Evolutionary conservation across 2,797 vertebrate species (phyloP).

Genomic region (Meriones psammophilus): DNA sequence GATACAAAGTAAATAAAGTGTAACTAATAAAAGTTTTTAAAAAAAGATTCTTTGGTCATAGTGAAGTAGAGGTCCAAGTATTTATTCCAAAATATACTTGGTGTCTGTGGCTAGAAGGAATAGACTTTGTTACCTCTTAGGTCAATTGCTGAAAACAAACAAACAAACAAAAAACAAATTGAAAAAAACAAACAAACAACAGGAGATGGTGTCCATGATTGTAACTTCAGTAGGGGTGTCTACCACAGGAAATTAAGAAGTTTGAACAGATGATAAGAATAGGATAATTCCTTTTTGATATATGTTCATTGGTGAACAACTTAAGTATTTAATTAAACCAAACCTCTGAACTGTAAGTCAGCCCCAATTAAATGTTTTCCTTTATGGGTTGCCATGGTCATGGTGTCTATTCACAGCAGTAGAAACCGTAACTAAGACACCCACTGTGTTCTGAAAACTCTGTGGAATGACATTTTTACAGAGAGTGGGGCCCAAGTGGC

Average conservation of each 20-base stretch:
- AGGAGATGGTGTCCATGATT: not conserved
- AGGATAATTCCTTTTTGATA: not conserved
- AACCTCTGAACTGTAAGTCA: too few species aligned
- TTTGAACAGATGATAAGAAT: not conserved
- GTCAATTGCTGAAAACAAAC: not conserved
- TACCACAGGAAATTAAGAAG: not conserved
- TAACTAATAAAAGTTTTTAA: too few species aligned
- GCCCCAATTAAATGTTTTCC: too few species aligned
- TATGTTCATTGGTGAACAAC: not conserved
- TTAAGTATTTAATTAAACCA: not conserved
- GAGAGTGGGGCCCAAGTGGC: too few species aligned
- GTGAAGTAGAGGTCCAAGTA: not conserved
- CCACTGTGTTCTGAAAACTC: too few species aligned
- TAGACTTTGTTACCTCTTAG: not conserved
- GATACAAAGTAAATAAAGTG: too few species aligned
- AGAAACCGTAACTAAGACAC: too few species aligned
- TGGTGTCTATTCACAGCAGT: too few species aligned
- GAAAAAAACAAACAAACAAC: not conserved
- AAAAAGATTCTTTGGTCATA: not conserved
- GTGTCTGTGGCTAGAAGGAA: not conserved
- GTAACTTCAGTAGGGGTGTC: not conserved
- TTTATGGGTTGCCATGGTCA: too few species aligned
- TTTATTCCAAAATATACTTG: not conserved
- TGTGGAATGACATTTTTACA: too few species aligned
- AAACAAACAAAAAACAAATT: not conserved